Evolutionary conservation across 2,797 vertebrate genomes (phyloP), one percentile per base, ranked within the genome.

Genomic region (Helarctos malayanus): DNA sequence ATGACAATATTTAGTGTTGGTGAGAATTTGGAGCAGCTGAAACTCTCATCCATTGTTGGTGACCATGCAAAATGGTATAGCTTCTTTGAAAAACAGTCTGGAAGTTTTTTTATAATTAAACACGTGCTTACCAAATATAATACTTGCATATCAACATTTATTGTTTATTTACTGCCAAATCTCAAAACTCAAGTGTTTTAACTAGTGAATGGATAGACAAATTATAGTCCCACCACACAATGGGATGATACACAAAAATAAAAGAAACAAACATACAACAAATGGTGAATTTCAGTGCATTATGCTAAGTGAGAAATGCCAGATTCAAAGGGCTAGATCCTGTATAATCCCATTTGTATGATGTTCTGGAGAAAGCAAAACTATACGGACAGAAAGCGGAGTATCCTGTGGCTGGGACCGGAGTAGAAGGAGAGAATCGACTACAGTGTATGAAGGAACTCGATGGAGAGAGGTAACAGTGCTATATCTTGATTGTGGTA

Each of bases 101-200:
- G 13, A 25, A 49, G 14, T 87, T 87, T 81, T 84, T 86, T 80
- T 61, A 49, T 32, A 71, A n/a, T 79, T 85, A 69, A 95, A 35
- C n/a, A 9, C 23, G n/a, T 2, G 23, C 29, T 85, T 49, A 49
- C 7, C 45, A 91, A 52, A 85, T 29, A 29, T 3, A 84, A 86
- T 76, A 80, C 5, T 3, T 7, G 2, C n/a, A 45, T 13, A 45
- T 9, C 57, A 63, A 54, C 27, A 63, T 78, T 71, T 80, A 41
- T 45, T 73, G 41, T 12, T 80, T 71, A 69, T 71, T 80, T 68
- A 59, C 21, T 54, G 52, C 52, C 52, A 16, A 54, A 54, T 16
- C 52, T 54, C 15, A 5, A 54, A 52, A 54, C 38, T 1, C 27
- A 83, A 56, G 75, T 65, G 9, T 32, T 8, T 27, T 41, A 27